Base-by-base conservation (phyloP, 2,113 vertebrate species). In the Ranitomeya variabilis region DNA sequence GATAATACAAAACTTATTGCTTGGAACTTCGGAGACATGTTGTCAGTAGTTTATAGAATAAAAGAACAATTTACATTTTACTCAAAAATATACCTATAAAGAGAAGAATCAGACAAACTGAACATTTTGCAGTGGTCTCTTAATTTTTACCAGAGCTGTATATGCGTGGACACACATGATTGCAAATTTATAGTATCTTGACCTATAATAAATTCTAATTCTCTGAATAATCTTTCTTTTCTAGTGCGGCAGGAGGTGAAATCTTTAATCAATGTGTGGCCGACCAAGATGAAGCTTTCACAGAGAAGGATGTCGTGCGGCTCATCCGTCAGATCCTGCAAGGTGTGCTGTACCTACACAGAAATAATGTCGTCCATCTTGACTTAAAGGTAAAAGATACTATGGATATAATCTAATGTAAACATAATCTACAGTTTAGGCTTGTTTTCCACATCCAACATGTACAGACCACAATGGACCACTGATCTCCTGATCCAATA, bases 181-280 rank as follows among this genome's bases (percentile, higher is more conserved):
- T 4, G 37, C 26, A 37, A 37, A 2, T 0, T 37, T 31, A 5
- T 13, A 23, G n/a, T 14, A 15, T 79, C 23, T 11, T 18, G 1
- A 26, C 7, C 4, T 59, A 59, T 23, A 80, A 23, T 21, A 45
- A 80, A 59, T 57, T 1, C 5, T 81, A 18, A 81, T n/a, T 62
- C 19, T 69, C 10, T 66, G 2, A 21, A 11, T 86, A 52, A 74
- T 57, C 3, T 51, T 60, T 37, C 21, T 73, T 13, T 51, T 89
- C 2, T 90, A 97, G 96, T 21, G 96, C 96, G 6, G 96, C 94
- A 0, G 96, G 96, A 21, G 96, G 96, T 0, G 96, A 97, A 91
- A 96, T 97, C 90, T 97, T 97, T 83, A 81, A 96, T 87, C 96
- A 96, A 71, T 96, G 96, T n/a, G 95, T 96, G 2, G 95, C 95